These are phyloP conservation scores for Neolamprologus falcicula DNA, from an alignment of 2,113 vertebrate species.

Conservation along the genomic window DNA sequence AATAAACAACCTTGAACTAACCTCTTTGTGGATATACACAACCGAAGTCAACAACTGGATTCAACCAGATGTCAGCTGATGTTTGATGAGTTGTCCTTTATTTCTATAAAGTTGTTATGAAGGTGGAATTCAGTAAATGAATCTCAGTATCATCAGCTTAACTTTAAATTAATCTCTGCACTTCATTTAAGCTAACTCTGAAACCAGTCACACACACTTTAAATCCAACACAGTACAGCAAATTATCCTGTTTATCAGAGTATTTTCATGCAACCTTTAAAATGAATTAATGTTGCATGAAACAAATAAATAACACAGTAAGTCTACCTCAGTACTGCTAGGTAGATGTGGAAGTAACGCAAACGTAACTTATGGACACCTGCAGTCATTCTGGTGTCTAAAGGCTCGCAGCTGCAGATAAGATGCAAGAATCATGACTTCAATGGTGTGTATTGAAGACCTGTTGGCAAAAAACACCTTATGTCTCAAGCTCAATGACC, in stretches of 20 bases:
- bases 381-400: background rate
- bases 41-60: background rate
- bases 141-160: background rate
- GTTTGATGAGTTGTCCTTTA: background rate
- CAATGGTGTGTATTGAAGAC: accelerated
- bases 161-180: background rate
- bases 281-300: background rate
- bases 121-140: background rate
- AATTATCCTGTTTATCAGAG: background rate
- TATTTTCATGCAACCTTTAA: background rate
- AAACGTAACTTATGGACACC: background rate
- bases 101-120: background rate
- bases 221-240: background rate
- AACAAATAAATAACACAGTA: background rate
- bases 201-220: background rate
- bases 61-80: background rate
- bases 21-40: background rate
- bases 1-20: background rate
- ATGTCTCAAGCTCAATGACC: background rate
- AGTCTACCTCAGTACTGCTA: background rate
- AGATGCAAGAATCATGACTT: background rate
- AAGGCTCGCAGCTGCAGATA: background rate
- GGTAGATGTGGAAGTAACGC: accelerated
- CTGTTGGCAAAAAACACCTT: background rate
- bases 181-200: background rate